Percentiles rank a stretch among this genome's conserved stretches.
phyloP scores from a whole-genome alignment of 2,888 invertebrate genomes.

The Allacma fusca region DNA sequence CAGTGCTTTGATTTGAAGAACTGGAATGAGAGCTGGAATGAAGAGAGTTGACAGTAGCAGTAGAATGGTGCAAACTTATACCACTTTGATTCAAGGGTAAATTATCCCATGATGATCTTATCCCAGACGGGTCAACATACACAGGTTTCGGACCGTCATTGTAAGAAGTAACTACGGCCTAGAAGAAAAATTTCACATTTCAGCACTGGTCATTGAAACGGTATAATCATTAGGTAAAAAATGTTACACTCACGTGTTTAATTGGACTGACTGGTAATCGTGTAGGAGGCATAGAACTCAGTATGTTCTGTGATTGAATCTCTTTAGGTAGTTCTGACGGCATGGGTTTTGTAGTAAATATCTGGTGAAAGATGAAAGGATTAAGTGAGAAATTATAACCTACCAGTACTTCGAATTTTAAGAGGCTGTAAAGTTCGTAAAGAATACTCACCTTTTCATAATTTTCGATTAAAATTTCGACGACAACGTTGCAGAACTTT shows the following conservation, averaged over 20 bases:
- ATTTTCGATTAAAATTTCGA: slow-evolving; percentile 93
- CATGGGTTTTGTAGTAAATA: slow-evolving; percentile 69
- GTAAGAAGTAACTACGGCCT: slow-evolving; percentile 68
- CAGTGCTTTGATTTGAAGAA: slow-evolving; percentile 61
- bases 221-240: neutral
- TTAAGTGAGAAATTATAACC: neutral
- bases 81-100: slow-evolving; percentile 49
- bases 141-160: slow-evolving; percentile 66
- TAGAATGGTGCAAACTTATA: slow-evolving; percentile 55
- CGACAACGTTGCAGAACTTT: slow-evolving; percentile 98
- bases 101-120: slow-evolving; percentile 52
- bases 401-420: neutral
- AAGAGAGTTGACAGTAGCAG: slow-evolving; percentile 59
- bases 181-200: slow-evolving; percentile 47
- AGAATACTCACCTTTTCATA: slow-evolving; percentile 72
- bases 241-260: slow-evolving; percentile 48
- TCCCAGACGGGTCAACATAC: slow-evolving; percentile 62
- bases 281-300: slow-evolving; percentile 39
- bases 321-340: slow-evolving; percentile 61
- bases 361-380: slow-evolving; percentile 59
- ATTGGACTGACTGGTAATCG: slow-evolving; percentile 52
- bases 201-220: neutral
- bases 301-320: slow-evolving; percentile 28
- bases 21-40: slow-evolving; percentile 62
- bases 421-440: neutral